Base-by-base conservation (phyloP, 2,888 invertebrate species). In the Hydropsyche betteni region DNA sequence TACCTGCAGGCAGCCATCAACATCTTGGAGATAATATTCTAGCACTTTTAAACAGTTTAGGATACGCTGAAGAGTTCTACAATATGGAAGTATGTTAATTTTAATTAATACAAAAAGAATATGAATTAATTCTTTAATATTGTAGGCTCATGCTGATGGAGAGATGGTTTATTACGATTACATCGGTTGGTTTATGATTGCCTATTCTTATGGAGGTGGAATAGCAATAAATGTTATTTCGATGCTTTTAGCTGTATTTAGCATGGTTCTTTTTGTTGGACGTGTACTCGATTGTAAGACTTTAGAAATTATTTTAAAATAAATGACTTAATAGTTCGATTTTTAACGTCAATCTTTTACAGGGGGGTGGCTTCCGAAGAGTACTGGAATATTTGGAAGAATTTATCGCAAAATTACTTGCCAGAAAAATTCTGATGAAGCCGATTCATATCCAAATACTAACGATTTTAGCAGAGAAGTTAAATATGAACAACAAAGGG, bases 1-100 rank as follows among this genome's bases (percentile, higher is more conserved):
- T 97, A 83, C 92, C 94, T 68, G 85, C 90, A 68, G 94, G 92
- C 70, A 92, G 93, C 72, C 88, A 97, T 81, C 97, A 98, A 86
- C 91, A 95, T 82, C 94, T 95, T 79, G 97, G 96, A 34, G 94
- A 96, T 83, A 97, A 97, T 86, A 91, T 97, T 82, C 87, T 96
- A 76, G 93, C 94, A 34, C 86, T 96, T 51, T 50, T 79, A 16
- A 64, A 69, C 14, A 52, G 33, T 2, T 51, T 79, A 3, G 79
- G 77, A 75, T 44, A 77, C 14, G 77, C 79, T 34, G 68, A 73
- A 6, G 79, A 79, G 74, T 7, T 79, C 8, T 33, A 74, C 10
- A 61, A 79, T 44, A 61, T 77, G 74, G 14, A 77, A 55, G 79
- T 79, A 74, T 5, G 16, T 14, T 14, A 68, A 24, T 44, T 10